These are phyloP conservation scores for Champsocephalus gunnari DNA, from an alignment of 2,797 vertebrate genomes.

Conservation along the genomic window DNA sequence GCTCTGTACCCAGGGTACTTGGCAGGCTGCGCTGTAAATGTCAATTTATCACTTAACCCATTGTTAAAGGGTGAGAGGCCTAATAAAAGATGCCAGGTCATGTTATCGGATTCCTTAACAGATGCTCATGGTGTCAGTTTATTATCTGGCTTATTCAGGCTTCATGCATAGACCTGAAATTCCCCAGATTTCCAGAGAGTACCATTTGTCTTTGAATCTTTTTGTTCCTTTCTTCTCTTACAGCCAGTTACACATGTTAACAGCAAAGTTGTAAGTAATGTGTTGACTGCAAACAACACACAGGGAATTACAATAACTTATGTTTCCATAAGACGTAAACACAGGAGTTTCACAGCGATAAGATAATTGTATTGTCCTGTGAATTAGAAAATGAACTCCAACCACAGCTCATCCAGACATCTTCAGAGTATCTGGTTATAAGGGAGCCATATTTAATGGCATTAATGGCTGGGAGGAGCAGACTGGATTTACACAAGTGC, in stretches of 20 bases:
- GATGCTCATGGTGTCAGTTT: slow-evolving; percentile 52
- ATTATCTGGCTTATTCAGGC: slow-evolving; percentile 54
- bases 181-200: slow-evolving; percentile 2
- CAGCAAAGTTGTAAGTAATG: background rate
- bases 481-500: slow-evolving; percentile 80
- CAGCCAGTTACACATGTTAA: background rate
- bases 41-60: slow-evolving; percentile 86
- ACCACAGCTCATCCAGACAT: slow-evolving; percentile 35
- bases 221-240: slow-evolving; percentile 1
- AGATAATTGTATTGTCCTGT: slow-evolving; percentile 25
- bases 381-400: slow-evolving; percentile 48
- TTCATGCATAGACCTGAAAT: slow-evolving; percentile 30
- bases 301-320: background rate
- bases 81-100: slow-evolving; percentile 77
- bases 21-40: slow-evolving; percentile 79
- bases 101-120: slow-evolving; percentile 69
- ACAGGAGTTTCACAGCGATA: slow-evolving; percentile 32
- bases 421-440: slow-evolving; percentile 64
- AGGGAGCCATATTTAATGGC: slow-evolving; percentile 64
- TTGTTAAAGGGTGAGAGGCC: slow-evolving; percentile 79
- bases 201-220: slow-evolving; percentile 6
- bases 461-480: slow-evolving; percentile 60
- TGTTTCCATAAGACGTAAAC: slow-evolving; percentile 21
- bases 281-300: background rate
- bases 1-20: slow-evolving; percentile 70